Evolutionary conservation across 2,797 vertebrate genomes (phyloP), one percentile per base, ranked within the genome.

Genomic region (Argyrosomus regius): DNA sequence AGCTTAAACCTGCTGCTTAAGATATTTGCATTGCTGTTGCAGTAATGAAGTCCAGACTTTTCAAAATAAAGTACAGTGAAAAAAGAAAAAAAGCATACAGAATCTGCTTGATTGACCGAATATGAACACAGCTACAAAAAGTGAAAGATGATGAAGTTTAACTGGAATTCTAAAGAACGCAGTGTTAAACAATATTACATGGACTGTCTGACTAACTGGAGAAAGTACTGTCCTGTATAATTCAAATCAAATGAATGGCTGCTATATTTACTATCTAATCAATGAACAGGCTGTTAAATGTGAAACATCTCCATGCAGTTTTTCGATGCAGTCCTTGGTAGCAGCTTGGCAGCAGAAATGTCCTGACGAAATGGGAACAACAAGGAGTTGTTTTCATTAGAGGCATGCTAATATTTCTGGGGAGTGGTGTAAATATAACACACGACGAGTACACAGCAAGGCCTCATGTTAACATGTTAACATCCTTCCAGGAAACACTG

Each of bases 401-500:
- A 81, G 22, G 5, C 11, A 50, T 64, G 22, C n/a, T 59, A 69
- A 81, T 61, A 72, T 76, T 72, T 62, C 57, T 26, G 4, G 6
- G 20, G 54, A 43, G 65, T 62, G 57, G 10, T 67, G 67, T 83
- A 68, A 76, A 76, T 72, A 76, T 72, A 72, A 46, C 16, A 1
- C 43, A 35, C 1, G 14, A 45, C 1, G 3, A 53, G 22, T 16
- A 22, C 28, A 69, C 6, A 16, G 59, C 41, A 54, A 74, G 61
- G 28, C 45, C 65, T 53, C 6, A 59, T 49, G 68, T 64, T 74
- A 57, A 85, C 53, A 57, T 11, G 18, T 43, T 46, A 12, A 53
- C 73, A 77, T 82, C 70, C 61, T 75, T 46, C 50, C 70, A 83
- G 74, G 74, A 78, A 81, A 68, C 65, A 28, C 7, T 11, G 59